Conservation (phyloP, 2,797 vertebrate genomes). For the Typhlichthys eigenmanni region DNA sequence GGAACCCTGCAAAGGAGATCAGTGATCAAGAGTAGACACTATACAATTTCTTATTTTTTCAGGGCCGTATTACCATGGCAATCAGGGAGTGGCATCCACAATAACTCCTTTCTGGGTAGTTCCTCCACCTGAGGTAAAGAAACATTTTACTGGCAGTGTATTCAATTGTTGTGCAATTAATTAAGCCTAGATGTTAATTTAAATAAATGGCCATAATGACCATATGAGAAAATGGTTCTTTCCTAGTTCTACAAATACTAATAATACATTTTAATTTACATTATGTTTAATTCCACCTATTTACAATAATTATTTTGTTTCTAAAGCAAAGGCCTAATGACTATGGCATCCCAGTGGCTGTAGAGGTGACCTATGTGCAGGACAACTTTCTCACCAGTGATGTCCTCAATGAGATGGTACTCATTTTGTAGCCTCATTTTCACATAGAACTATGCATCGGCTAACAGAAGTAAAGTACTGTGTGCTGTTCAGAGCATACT, state of each 20-base stretch:
- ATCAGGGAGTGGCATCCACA: constrained; percentile 88
- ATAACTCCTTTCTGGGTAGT: constrained; percentile 97
- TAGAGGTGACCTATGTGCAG: constrained; percentile 94
- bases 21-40: too few relatives aligned
- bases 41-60: background rate
- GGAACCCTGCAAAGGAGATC: too few relatives aligned
- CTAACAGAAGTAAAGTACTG: background rate
- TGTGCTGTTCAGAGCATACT: background rate
- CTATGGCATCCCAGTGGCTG: constrained; percentile 94
- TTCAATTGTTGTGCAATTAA: background rate
- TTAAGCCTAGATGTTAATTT: background rate
- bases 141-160: background rate
- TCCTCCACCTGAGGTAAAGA: constrained; percentile 86
- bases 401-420: constrained; percentile 95
- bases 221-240: background rate
- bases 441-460: background rate
- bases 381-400: constrained; percentile 96
- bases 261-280: background rate
- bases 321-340: constrained; percentile 93
- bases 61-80: constrained; percentile 93
- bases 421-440: background rate
- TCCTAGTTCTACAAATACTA: too few relatives aligned
- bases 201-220: background rate
- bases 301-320: constrained; percentile 2
- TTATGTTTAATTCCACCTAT: background rate